Evolutionary conservation across 2,888 invertebrate species (phyloP).

Genomic region (Trachelus stipa): DNA sequence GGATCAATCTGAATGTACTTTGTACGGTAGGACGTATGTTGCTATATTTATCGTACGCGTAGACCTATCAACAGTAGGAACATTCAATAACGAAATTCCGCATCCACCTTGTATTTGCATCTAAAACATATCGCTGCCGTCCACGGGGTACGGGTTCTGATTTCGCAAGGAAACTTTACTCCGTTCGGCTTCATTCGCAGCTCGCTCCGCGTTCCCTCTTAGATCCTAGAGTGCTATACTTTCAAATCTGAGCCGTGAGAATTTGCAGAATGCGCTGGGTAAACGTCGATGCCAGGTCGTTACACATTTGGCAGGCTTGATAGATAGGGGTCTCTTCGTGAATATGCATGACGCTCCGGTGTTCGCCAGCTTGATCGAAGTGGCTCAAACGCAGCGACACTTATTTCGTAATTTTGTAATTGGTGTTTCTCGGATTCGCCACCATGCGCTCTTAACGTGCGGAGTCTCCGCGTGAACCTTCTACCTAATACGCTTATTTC

Average conservation of each 20-base stretch:
- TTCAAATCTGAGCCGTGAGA: constrained; percentile 27
- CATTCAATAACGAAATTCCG: neutral
- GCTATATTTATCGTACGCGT: neutral
- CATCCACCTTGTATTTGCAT: constrained; percentile 16
- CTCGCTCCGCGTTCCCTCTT: neutral
- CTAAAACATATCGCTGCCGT: constrained; percentile 15
- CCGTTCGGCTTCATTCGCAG: constrained; percentile 18
- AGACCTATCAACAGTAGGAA: neutral
- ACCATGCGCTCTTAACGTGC: neutral
- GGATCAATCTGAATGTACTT: neutral
- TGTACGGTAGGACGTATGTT: neutral
- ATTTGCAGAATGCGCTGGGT: constrained; percentile 20
- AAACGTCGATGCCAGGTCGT: constrained; percentile 2
- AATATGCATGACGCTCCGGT: constrained; percentile 35
- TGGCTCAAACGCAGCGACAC: neutral
- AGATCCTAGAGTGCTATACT: constrained; percentile 17
- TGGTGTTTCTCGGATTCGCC: neutral
- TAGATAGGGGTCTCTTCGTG: constrained; percentile 28
- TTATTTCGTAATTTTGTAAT: neutral
- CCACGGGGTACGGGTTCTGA: constrained; percentile 17
- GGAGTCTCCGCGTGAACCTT: neutral
- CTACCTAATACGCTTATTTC: neutral
- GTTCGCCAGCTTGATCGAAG: neutral
- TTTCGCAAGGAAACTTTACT: constrained; percentile 23
- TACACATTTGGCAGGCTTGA: constrained; percentile 29